Percentiles rank a stretch among this genome's conserved stretches.
These are phyloP conservation scores for Bryconaethiops microstoma DNA, from an alignment of 2,797 vertebrate species.

Conservation along the genomic window DNA sequence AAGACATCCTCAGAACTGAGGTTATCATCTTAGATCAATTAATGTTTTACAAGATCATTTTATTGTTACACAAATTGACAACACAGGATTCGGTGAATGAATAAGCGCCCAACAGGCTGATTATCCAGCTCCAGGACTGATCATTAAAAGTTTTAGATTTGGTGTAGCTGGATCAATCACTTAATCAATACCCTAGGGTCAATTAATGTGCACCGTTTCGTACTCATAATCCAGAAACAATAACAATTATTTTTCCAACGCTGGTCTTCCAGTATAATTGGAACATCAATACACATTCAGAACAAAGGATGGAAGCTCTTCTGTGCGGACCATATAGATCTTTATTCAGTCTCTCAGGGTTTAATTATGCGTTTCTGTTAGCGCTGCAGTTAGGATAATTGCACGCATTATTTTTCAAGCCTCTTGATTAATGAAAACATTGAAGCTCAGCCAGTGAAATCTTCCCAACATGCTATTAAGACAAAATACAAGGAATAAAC, in stretches of 20 bases:
- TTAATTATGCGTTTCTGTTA: conserved; percentile 55
- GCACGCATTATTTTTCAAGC: conserved; percentile 28
- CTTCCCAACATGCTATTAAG: background rate
- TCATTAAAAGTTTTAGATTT: background rate
- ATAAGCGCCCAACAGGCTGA: no score
- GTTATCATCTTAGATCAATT: no score
- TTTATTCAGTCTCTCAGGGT: conserved; percentile 43
- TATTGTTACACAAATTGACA: background rate
- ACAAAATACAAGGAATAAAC: background rate
- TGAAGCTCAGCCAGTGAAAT: conserved; percentile 9
- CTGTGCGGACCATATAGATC: conserved; percentile 12
- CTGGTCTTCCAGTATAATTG: conserved; percentile 14
- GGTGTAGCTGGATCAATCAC: background rate
- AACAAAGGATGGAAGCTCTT: conserved; percentile 6
- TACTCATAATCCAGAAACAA: conserved; percentile 17
- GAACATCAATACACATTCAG: conserved; percentile 27
- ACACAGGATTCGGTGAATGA: background rate
- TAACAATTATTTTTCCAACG: background rate
- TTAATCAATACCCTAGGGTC: conserved; percentile 7
- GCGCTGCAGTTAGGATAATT: conserved; percentile 52
- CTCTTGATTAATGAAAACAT: background rate
- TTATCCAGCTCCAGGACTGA: background rate
- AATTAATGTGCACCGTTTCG: background rate
- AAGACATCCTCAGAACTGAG: no score
- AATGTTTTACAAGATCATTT: no score